phyloP scores from a whole-genome alignment of 1,140 invertebrate genomes.

The Melipona quadrifasciata region DNA sequence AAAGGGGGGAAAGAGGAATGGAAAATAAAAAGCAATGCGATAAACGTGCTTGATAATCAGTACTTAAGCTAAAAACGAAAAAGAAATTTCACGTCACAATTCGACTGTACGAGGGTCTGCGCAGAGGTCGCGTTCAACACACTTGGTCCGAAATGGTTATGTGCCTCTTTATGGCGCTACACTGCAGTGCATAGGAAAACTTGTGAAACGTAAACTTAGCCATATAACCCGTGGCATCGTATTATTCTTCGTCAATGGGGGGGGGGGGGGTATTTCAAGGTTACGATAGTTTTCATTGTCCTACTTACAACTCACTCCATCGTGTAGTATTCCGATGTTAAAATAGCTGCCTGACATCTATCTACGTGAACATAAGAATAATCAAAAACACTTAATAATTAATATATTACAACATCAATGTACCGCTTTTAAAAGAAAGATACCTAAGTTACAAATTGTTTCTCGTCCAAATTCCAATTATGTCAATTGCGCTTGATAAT shows the following conservation, averaged over 20 bases:
- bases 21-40: not conserved
- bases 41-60: slow-evolving; percentile 19
- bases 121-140: slow-evolving; percentile 33
- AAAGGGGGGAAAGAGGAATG: too few species aligned
- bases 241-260: not conserved
- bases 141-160: slow-evolving; percentile 49
- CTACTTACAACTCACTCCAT: not conserved
- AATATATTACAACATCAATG: too few species aligned
- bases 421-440: too few species aligned
- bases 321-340: not conserved
- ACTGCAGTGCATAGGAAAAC: slow-evolving; percentile 45
- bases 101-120: slow-evolving; percentile 2
- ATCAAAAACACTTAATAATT: too few species aligned
- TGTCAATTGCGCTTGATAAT: too few species aligned
- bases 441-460: too few species aligned
- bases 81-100: not conserved
- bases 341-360: not conserved
- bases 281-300: slow-evolving; percentile 14
- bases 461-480: too few species aligned
- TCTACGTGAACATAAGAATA: too few species aligned
- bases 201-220: slow-evolving; percentile 53
- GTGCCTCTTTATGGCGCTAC: slow-evolving; percentile 35
- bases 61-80: not conserved
- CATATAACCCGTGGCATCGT: slow-evolving; percentile 34
- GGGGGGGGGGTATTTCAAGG: not conserved